Evolutionary conservation across 2,113 vertebrate species (phyloP), one percentile per base, ranked within the genome.

Genomic region (Caranx ignobilis): DNA sequence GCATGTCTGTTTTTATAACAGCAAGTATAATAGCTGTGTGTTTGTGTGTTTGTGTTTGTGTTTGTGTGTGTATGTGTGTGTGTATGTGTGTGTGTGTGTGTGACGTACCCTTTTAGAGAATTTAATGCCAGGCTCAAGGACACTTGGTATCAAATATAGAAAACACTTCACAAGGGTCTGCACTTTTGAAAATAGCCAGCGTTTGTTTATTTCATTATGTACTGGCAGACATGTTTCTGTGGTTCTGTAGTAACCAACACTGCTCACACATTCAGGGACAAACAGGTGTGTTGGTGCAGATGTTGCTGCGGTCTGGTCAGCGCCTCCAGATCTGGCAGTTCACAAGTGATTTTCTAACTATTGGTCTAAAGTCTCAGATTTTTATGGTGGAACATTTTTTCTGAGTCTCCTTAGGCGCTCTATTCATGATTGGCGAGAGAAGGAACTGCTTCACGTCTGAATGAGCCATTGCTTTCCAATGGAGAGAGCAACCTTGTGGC

Each of bases 1-100:
- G 13, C 71, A 69, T 32, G 48, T 12, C 31, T 81, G 47, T 31
- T 79, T 79, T 59, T 60, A 13, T 37, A 77, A 39, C 7, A 34
- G 41, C 8, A 59, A 9, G 1, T 0, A n/a, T 2, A 43, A 2
- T 41, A 32, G 6, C 15, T 59, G 1, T 32, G 6, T 75, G 34
- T 65, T 50, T 50, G 55, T 77, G 41, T 54, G 41, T 16, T 26
- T 19, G 56, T 5, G 9, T 61, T 35, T 5, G 9, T 61, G 41
- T 60, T 10, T 5, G 9, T 61, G 41, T 64, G n/a, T 41, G 39
- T 32, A 4, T 75, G 34, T 71, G 43, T 59, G 6, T 81, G 55
- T 57, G 16, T 79, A 13, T 69, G 35, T 65, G 57, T 50, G 55
- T 79, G 41, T 59, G 50, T 16, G 35, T 19, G 56, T 5, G 9